phyloP scores from a whole-genome alignment of 2,888 invertebrate species.

The Troilus luridus region DNA sequence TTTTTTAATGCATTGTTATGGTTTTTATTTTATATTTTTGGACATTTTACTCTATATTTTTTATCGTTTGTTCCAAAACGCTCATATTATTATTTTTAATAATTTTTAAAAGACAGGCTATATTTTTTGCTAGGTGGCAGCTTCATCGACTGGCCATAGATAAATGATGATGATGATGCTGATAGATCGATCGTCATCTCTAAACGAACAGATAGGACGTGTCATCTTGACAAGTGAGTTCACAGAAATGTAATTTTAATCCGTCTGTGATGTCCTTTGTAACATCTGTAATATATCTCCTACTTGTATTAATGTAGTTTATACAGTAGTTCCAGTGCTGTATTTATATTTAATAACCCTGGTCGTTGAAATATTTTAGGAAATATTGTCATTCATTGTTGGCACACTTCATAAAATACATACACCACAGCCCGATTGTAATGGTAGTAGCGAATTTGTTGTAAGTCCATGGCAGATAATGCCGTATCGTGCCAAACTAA shows the following conservation, averaged over 20 bases:
- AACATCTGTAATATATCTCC: not conserved
- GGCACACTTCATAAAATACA: no score
- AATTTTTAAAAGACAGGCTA: conserved; percentile 1
- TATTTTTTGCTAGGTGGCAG: conserved; percentile 30
- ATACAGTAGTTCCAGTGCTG: not conserved
- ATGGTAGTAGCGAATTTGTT: no score
- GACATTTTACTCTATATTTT: not conserved
- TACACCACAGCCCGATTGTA: no score
- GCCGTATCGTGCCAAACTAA: no score
- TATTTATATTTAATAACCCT: not conserved
- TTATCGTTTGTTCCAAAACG: not conserved
- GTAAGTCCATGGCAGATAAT: no score
- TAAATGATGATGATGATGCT: conserved; percentile 51
- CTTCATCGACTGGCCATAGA: conserved; percentile 25
- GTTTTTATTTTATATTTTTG: not conserved
- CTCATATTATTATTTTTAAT: not conserved
- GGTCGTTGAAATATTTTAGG: not conserved
- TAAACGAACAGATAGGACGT: conserved; percentile 42
- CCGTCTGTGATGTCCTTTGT: conserved; percentile 29
- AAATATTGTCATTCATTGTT: no score
- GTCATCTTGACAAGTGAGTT: conserved; percentile 53
- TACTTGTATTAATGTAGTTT: not conserved
- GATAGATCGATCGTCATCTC: conserved; percentile 49
- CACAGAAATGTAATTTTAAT: conserved; percentile 33
- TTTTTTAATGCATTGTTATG: not conserved